Base-by-base conservation (phyloP, 2,113 vertebrate genomes). In the Solenodon paradoxus region DNA sequence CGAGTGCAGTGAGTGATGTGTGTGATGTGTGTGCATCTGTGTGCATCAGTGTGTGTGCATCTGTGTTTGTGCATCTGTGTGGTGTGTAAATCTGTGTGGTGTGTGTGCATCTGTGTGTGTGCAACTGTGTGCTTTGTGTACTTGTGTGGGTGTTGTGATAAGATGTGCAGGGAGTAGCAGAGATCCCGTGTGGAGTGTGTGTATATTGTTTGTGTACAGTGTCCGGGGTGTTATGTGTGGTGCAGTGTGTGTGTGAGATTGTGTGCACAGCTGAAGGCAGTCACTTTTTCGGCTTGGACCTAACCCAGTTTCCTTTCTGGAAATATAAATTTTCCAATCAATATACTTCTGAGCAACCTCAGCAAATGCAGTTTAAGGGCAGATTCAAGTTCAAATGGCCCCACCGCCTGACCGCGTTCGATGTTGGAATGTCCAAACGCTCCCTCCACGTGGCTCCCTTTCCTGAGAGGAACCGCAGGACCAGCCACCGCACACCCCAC, bases 321-420 rank as follows among this genome's bases (percentile, higher is more conserved):
- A 97, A 95, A 92, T 75, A 86, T 90, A 92, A 95, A 92, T 95
- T 64, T 51, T 83, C 63, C 28, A 45, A 93, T 92, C 92, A 92
- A 74, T 83, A 87, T 19, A 26, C 94, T 90, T 92, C 79, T 77
- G 71, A 93, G 93, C 79, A 38, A 45, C 78, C 63, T 69, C 78
- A 75, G 86, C 68, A 72, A 90, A 88, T 38, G 59, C 89, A 85
- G 40, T n/a, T 30, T 69, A 68, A 92, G 82, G 42, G 79, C 72
- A 92, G 74, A 92, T 47, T 88, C 51, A 68, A 77, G 93, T 79
- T 83, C 79, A 95, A 10, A 32, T 13, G 57, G 79, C 78, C 64
- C 57, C 79, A 53, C 63, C 78, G 61, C 28, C 75, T 86, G 42
- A 63, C 82, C 69, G 26, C 64, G 15, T 20, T n/a, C 82, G 79